A percentile compares a stretch with the other conserved stretches of the same genome.
Conservation (phyloP, 2,113 vertebrate species). For the Phrynosoma blainvillii region DNA sequence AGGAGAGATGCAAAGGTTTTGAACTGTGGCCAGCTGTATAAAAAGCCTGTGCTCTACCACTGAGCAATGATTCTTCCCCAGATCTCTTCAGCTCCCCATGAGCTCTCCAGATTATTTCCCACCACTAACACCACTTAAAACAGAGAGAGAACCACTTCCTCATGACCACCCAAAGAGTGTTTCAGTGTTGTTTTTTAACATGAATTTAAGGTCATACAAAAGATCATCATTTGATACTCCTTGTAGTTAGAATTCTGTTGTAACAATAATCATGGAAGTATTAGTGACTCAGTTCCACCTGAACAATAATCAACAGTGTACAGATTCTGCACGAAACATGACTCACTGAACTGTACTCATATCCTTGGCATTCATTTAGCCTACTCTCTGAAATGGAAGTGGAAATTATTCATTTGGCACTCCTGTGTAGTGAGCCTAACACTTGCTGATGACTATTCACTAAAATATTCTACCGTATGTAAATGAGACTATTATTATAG, state of each 20-base stretch:
- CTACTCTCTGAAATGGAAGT: neutral
- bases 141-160: neutral
- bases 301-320: neutral
- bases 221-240: too few species aligned
- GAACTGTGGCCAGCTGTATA: too few species aligned
- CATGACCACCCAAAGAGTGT: neutral
- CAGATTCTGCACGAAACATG: neutral
- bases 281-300: constrained; percentile 12
- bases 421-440: neutral
- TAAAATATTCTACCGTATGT: neutral
- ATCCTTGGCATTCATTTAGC: constrained; percentile 12
- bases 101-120: neutral
- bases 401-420: neutral
- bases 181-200: neutral
- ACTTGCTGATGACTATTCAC: neutral
- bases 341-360: neutral
- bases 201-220: neutral
- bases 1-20: neutral
- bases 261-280: neutral
- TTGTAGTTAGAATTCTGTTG: neutral
- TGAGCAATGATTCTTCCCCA: neutral
- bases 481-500: neutral
- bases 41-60: neutral
- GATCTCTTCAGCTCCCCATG: neutral
- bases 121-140: neutral